phyloP scores from a whole-genome alignment of 2,797 vertebrate species.

The Poeciliopsis gracilis region DNA sequence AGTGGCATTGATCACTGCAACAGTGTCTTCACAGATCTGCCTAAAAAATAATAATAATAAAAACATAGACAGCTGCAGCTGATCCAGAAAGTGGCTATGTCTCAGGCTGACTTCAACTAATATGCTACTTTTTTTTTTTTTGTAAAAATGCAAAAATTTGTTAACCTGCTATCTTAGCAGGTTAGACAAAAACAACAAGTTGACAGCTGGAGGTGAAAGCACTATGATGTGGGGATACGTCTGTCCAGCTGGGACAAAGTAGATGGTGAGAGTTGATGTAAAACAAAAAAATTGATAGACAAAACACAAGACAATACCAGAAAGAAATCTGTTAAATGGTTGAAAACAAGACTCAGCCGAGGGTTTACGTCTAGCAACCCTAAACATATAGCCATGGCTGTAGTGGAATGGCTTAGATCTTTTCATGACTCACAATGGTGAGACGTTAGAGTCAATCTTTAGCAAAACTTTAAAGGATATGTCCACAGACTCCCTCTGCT shows the following conservation, averaged over 20 bases:
- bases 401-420: not conserved
- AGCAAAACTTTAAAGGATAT: not conserved
- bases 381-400: not conserved
- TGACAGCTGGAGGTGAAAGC: not conserved
- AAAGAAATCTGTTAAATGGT: not conserved
- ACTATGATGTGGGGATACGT: not conserved
- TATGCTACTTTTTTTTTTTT: not conserved
- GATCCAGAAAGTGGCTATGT: not conserved
- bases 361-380: not conserved
- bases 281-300: not conserved
- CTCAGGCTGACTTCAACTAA: not conserved
- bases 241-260: not conserved
- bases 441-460: not conserved
- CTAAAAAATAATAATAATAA: too few species aligned
- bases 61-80: too few species aligned
- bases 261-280: not conserved
- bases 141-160: too few species aligned
- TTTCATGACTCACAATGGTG: not conserved
- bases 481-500: not conserved
- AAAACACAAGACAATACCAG: not conserved
- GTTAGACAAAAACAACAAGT: not conserved
- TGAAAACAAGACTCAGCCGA: not conserved
- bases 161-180: not conserved
- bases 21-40: too few species aligned
- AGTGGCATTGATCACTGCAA: too few species aligned